Percentiles rank a stretch among this genome's conserved stretches.
phyloP scores from a whole-genome alignment of 2,888 invertebrate species.

The Cerastis leucographa region DNA sequence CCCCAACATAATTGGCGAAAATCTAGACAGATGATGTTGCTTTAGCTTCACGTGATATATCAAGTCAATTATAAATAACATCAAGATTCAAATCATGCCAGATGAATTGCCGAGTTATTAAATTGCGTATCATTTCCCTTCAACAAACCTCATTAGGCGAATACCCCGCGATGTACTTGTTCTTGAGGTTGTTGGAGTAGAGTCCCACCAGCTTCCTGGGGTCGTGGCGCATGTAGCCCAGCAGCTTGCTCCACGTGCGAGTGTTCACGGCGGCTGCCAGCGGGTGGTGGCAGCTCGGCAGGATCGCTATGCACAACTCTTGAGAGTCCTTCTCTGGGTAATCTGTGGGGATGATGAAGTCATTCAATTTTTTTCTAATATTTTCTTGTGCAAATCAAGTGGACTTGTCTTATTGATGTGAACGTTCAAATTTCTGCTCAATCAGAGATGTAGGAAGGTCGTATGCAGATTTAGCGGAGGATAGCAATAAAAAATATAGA shows the following conservation, averaged over 20 bases:
- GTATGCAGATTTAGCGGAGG: too few species aligned
- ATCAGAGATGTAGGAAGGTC: too few species aligned
- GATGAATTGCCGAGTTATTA: background rate
- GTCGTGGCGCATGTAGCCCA: conserved; percentile 90
- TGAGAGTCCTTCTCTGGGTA: conserved; percentile 89
- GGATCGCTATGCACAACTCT: conserved; percentile 91
- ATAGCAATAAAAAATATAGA: background rate
- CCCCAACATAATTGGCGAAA: background rate
- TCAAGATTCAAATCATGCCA: background rate
- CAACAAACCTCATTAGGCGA: conserved; percentile 76
- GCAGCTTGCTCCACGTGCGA: conserved; percentile 93
- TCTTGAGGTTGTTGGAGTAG: conserved; percentile 90
- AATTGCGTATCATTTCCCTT: background rate
- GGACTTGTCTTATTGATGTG: background rate
- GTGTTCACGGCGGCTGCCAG: conserved; percentile 90
- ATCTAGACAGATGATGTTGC: background rate
- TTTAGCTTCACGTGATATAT: background rate
- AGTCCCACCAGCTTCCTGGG: conserved; percentile 91
- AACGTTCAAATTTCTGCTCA: too few species aligned
- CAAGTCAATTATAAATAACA: background rate
- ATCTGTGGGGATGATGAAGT: conserved; percentile 70
- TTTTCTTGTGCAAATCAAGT: background rate
- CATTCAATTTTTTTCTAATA: background rate
- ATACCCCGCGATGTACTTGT: conserved; percentile 91
- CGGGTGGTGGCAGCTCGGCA: conserved; percentile 95